A percentile compares a stretch with the other conserved stretches of the same genome.
Conservation (phyloP, 2,797 vertebrate species). For the Bucorvus abyssinicus region DNA sequence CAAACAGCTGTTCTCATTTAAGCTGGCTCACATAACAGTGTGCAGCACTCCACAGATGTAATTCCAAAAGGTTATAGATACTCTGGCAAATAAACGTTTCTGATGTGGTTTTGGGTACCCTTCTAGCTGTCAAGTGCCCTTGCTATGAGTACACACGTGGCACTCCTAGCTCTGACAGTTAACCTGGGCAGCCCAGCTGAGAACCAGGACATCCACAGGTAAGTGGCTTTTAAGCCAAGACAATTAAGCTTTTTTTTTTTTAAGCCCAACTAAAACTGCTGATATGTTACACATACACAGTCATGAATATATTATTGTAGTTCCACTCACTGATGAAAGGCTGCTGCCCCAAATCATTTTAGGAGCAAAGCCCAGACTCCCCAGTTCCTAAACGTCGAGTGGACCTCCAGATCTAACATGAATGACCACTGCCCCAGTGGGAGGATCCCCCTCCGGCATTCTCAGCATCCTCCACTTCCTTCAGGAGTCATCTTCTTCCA, state of each 20-base stretch:
- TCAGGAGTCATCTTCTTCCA: not conserved
- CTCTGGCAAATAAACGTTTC: not conserved
- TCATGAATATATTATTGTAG: rapidly evolving
- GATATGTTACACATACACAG: not conserved
- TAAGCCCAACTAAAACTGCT: not conserved
- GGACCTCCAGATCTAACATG: not conserved
- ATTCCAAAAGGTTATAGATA: not conserved
- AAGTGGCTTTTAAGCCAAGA: not conserved
- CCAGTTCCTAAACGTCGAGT: not conserved
- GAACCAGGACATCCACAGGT: not conserved
- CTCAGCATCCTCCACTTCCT: not conserved
- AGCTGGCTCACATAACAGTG: not conserved
- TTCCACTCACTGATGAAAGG: not conserved
- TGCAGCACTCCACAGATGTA: not conserved
- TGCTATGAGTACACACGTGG: not conserved
- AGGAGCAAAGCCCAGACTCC: not conserved
- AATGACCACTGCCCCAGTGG: not conserved
- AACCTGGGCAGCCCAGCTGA: not conserved
- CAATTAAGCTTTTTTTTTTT: not conserved
- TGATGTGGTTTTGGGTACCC: not conserved
- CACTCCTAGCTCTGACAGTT: not conserved
- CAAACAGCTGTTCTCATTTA: not conserved
- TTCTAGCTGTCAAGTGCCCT: not conserved
- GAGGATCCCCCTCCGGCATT: not conserved
- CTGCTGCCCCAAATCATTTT: not conserved